Evolutionary conservation across 1,140 invertebrate genomes (phyloP).

Genomic region (Pentalonia nigronervosa): DNA sequence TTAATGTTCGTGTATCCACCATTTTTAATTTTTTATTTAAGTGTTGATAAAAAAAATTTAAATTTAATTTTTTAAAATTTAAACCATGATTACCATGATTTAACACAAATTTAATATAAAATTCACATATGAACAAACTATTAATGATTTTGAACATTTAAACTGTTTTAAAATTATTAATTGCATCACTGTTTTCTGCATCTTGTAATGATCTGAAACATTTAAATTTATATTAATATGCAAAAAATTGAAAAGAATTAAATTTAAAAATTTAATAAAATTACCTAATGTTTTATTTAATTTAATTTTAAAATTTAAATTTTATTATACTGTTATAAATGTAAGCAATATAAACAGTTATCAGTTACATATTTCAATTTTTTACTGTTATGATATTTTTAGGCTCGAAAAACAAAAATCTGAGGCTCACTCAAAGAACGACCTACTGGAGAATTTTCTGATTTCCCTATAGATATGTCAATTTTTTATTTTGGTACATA

Average conservation of each 20-base stretch:
- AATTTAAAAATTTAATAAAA: no score
- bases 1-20: conserved; percentile 44
- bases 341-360: no score
- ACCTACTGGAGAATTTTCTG: not conserved
- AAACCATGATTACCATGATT: conserved; percentile 10
- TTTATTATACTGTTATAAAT: no score
- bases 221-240: not conserved
- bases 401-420: not conserved
- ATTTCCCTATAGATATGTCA: not conserved
- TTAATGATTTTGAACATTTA: not conserved
- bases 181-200: not conserved
- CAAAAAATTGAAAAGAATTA: not conserved
- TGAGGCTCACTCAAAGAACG: no score
- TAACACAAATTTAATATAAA: conserved; percentile 40
- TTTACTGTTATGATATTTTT: no score
- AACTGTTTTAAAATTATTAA: not conserved
- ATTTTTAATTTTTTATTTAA: conserved; percentile 9
- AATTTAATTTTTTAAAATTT: no score
- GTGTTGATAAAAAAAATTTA: not conserved
- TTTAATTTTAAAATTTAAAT: no score
- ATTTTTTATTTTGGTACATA: not conserved
- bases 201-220: conserved; percentile 33
- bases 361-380: no score
- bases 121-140: not conserved
- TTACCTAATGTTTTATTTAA: no score